Percentiles rank a stretch among this genome's conserved stretches.
Evolutionary conservation across 2,888 invertebrate species (phyloP).

Genomic region (Drosophila nr. perissopoda): DNA sequence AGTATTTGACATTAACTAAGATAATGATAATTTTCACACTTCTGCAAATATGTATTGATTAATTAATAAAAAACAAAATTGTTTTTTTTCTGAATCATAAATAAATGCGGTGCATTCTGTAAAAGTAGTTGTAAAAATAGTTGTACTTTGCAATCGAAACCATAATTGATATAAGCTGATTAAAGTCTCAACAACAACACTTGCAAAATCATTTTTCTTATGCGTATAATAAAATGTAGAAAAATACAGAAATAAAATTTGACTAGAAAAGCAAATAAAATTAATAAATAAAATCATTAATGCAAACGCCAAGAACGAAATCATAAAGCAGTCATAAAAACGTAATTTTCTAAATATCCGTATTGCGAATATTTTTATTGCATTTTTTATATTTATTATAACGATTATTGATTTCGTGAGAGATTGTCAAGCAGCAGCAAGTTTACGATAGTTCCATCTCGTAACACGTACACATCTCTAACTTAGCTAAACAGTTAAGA

Average conservation of each 20-base stretch:
- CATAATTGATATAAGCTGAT: constrained; percentile 4
- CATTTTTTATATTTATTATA: not conserved
- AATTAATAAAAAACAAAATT: too few relatives aligned
- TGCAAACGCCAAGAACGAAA: not conserved
- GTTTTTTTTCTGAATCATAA: not conserved
- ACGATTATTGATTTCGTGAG: too few relatives aligned
- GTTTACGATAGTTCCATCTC: not conserved
- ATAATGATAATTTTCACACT: not conserved
- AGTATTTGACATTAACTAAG: not conserved
- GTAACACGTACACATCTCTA: constrained; percentile 7
- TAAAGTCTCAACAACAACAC: constrained; percentile 13
- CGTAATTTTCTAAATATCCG: too few relatives aligned
- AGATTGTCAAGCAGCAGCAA: not conserved
- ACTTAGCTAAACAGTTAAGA: constrained; percentile 22
- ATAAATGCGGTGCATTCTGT: not conserved
- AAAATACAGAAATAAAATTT: not conserved
- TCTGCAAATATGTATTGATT: not conserved
- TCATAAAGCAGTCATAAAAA: not conserved
- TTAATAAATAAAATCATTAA: not conserved
- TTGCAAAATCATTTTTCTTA: constrained; percentile 17
- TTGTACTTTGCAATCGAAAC: not conserved
- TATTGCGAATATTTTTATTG: not conserved
- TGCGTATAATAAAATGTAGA: not conserved
- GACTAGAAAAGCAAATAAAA: not conserved
- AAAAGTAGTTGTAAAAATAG: not conserved